Base-by-base conservation (phyloP, 2,888 invertebrate species). In the Heteromyza rotundicornis region DNA sequence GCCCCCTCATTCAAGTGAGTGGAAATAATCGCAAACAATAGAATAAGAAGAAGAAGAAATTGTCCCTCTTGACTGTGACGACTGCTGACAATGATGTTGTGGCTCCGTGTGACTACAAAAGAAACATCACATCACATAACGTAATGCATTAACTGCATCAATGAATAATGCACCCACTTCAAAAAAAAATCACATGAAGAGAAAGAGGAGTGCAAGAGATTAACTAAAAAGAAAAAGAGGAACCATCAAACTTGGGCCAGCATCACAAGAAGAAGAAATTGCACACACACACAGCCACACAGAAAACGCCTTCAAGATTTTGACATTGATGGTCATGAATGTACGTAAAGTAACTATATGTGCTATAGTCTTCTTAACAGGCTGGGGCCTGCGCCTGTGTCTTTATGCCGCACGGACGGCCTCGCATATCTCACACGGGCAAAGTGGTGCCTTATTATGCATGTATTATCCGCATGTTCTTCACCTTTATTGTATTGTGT, bases 1-100 rank as follows among this genome's bases (percentile, higher is more conserved):
- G 61, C 57, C 58, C n/a, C n/a, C n/a, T n/a, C n/a, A n/a, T 65
- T 73, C 70, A 76, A 76, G 72, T 71, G 68, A 70, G 68, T 76
- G 76, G 68, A 71, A 72, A 73, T 76, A 73, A 76, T 76, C 70
- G 66, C 69, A 67, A 68, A 76, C 71, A 71, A 72, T 70, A 67
- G 57, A 17, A 12, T 22, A 49, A 56, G 53, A n/a, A 3, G 7
- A 7, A 49, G 24, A 44, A 54, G 32, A 47, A 50, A 59, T 27
- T 40, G 24, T n/a, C 35, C 56, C 52, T 54, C 54, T 54, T 32
- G 54, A n/a, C 51, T 5, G 10, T 47, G 20, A 20, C 20, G 19
- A 47, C 47, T 19, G 19, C 19, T 47, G 47, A 17, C 47, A 47
- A 19, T 47, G 47, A 47, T 19, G 47, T 19, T 47, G 20, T 27